Evolutionary conservation across 2,113 vertebrate species (phyloP), one percentile per base, ranked within the genome.

Genomic region (Brienomyrus longianalis): DNA sequence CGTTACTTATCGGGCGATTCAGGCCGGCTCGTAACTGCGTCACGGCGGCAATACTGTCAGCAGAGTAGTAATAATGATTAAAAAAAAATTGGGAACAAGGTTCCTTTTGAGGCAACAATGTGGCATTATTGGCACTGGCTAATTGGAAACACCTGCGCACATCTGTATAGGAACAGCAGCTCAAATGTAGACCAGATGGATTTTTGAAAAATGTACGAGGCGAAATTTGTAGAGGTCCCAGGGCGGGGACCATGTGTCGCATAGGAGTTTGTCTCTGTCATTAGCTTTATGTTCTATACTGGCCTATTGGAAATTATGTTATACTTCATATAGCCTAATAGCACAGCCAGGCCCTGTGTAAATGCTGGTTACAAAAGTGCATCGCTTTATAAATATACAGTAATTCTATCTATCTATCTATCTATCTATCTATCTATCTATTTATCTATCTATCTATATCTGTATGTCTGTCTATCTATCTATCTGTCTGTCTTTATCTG

Each of bases 171-270:
- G 56, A 88, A 66, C 54, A 47, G 48, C 87, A 88, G 39, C 39
- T 27, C 39, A 88, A 66, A 88, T 62, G 39, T n/a, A 88, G 52
- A 88, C 87, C 87, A 88, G 87, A 88, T 88, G 87, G 50, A 15
- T 66, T 88, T 66, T n/a, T 47, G 35, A 48, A 84, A 47, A 86
- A 66, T 88, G 45, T n/a, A 11, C 23, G 54, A 66, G 7, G 2
- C 13, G 39, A 66, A 54, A 86, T 86, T 86, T 31, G 35, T n/a
- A 31, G 84, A 35, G 50, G 84, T 54, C 43, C 56, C 2, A 62
- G 52, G 17, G 27, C 9, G 51, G n/a, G n/a, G 13, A 59, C 86
- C 31, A 5, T 15, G 17, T 9, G 47, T 45, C 31, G 15, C 3
- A 13, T 15, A 35, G 17, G 35, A 9, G 56, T 66, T 15, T 19